Percentiles rank a stretch among this genome's conserved stretches.
Conservation (phyloP, 2,888 invertebrate species). For the Aspidiotus destructor region DNA sequence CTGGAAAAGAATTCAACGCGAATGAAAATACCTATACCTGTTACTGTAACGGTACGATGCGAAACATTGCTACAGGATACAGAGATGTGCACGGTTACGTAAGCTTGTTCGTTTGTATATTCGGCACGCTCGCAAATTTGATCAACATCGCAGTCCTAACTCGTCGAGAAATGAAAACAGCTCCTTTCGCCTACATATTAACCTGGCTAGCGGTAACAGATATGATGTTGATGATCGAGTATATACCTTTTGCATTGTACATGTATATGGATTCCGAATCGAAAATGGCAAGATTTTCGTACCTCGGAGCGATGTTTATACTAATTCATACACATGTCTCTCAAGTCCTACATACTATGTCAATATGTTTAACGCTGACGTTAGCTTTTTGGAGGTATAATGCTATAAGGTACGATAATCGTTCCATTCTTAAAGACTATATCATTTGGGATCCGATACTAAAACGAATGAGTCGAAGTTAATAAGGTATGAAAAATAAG, state of each 20-base stretch:
- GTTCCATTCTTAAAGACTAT: no score
- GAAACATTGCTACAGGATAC: constrained; percentile 54
- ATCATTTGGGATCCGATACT: not conserved
- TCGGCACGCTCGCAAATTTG: constrained; percentile 76
- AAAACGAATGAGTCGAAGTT: no score
- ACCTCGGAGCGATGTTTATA: constrained; percentile 62
- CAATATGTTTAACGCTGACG: constrained; percentile 68
- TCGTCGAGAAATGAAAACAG: constrained; percentile 64
- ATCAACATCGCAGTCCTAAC: constrained; percentile 80
- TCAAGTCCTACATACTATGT: constrained; percentile 69
- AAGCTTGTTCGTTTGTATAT: constrained; percentile 70
- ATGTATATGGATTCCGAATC: constrained; percentile 55
- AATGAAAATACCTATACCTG: constrained; percentile 16
- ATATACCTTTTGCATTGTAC: constrained; percentile 63
- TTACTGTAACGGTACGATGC: constrained; percentile 40
- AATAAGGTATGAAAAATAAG: no score
- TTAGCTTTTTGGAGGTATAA: constrained; percentile 81
- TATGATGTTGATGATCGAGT: constrained; percentile 81
- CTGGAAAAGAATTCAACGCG: not conserved
- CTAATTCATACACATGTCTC: constrained; percentile 73
- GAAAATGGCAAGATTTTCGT: constrained; percentile 51
- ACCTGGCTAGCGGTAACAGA: constrained; percentile 80
- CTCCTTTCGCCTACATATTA: constrained; percentile 77
- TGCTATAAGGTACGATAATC: constrained; percentile 58
- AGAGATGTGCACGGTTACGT: constrained; percentile 67